Percentiles rank a stretch among this genome's conserved stretches.
These are phyloP conservation scores for Clarias magur DNA, from an alignment of 2,113 vertebrate species.

Conservation along the genomic window DNA sequence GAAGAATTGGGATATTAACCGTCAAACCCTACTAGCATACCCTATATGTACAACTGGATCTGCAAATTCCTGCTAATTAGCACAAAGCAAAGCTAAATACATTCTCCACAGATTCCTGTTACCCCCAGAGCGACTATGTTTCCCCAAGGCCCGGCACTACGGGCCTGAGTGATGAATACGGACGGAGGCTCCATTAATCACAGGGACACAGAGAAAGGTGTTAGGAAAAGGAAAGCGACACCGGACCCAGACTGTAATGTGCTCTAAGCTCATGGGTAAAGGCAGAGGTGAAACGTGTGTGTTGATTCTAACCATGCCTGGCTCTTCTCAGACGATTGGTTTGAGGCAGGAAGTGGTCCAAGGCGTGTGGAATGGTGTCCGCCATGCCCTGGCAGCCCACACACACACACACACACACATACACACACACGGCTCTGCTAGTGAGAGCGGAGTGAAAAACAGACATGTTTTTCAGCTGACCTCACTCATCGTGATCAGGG, in stretches of 20 bases:
- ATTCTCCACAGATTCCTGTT: background rate
- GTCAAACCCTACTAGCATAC: background rate
- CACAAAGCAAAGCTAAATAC: conserved; percentile 8
- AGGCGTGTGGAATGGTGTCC: conserved; percentile 30
- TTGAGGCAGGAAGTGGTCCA: conserved; percentile 56
- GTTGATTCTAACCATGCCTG: conserved; percentile 53
- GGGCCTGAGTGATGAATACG: conserved; percentile 40
- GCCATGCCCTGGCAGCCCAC: conserved; percentile 45
- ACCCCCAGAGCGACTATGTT: conserved; percentile 13
- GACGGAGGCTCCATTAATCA: conserved; percentile 52
- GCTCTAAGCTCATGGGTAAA: conserved; percentile 20
- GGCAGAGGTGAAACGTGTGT: conserved; percentile 33
- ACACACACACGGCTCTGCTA: conserved; percentile 15
- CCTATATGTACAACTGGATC: background rate
- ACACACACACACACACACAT: conserved; percentile 32
- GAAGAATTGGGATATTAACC: background rate
- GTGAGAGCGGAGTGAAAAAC: conserved; percentile 9
- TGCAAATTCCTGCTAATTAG: conserved; percentile 24
- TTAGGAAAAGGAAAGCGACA: conserved; percentile 51
- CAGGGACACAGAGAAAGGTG: conserved; percentile 49
- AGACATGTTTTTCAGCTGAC: conserved; percentile 3
- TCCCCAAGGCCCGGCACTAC: conserved; percentile 25
- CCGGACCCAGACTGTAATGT: conserved; percentile 39
- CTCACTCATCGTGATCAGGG: background rate
- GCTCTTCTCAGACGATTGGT: conserved; percentile 44